A percentile compares a stretch with the other conserved stretches of the same genome.
These are phyloP conservation scores for Isaurus tuberculatus DNA, from an alignment of 92 coral and sea anemone species.

Conservation along the genomic window DNA sequence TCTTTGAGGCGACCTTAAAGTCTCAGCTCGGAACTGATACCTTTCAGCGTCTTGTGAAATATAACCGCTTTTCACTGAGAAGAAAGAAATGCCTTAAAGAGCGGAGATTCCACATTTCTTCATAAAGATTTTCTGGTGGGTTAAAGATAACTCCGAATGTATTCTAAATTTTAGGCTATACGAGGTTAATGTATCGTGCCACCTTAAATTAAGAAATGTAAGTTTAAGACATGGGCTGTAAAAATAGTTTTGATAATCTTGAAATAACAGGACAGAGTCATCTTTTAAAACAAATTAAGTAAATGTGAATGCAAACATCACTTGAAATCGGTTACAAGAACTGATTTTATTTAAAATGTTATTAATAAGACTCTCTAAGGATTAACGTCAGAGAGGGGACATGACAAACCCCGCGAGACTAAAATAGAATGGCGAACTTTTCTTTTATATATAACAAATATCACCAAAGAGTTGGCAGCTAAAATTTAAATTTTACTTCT, in stretches of 20 bases:
- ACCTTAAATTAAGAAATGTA: background rate
- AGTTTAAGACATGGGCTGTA: background rate
- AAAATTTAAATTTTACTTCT: no score
- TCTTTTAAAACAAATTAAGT: background rate
- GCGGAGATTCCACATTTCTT: background rate
- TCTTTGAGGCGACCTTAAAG: background rate
- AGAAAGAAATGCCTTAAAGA: background rate
- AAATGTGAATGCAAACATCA: background rate
- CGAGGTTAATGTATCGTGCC: background rate
- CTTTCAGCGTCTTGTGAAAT: background rate
- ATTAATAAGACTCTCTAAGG: no score
- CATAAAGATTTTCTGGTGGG: constrained; percentile 13
- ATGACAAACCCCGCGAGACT: no score
- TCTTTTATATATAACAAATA: no score
- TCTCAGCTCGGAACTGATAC: background rate
- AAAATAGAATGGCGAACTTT: no score
- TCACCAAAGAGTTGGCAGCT: no score
- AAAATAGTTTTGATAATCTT: background rate
- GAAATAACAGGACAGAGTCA: background rate
- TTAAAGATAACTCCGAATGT: background rate
- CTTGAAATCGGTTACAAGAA: background rate
- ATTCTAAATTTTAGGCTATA: background rate
- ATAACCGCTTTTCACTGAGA: background rate
- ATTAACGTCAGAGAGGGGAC: no score
- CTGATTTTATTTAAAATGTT: background rate